These are phyloP conservation scores for Scopus umbretta DNA, from an alignment of 2,113 vertebrate species.

Conservation along the genomic window DNA sequence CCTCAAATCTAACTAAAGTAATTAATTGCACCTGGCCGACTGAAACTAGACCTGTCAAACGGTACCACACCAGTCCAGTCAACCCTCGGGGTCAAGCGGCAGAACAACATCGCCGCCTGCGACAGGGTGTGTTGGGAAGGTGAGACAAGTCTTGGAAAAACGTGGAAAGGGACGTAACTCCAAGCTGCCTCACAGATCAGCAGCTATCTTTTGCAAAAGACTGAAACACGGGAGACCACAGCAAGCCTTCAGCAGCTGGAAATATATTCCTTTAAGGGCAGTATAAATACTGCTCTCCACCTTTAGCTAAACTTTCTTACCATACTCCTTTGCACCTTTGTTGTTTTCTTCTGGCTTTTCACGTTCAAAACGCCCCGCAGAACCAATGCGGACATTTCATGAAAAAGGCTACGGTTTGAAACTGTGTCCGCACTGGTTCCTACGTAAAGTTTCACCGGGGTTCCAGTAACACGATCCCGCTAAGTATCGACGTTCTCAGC, in stretches of 20 bases:
- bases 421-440: background rate
- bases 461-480: background rate
- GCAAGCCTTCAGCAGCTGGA: background rate
- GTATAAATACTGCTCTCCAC: background rate
- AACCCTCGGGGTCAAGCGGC: background rate
- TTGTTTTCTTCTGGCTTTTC: background rate
- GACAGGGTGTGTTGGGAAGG: background rate
- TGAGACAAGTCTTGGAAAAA: background rate
- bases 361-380: background rate
- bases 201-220: background rate
- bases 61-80: rapidly evolving
- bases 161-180: background rate
- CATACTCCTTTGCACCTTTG: background rate
- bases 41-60: background rate
- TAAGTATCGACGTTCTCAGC: background rate
- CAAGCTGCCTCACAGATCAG: background rate
- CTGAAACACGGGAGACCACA: background rate
- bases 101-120: background rate
- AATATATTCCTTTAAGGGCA: background rate
- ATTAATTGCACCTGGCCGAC: background rate
- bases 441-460: background rate
- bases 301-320: background rate
- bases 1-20: background rate
- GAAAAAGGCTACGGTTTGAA: background rate
- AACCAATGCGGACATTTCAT: background rate